A percentile compares a stretch with the other conserved stretches of the same genome.
phyloP scores from a whole-genome alignment of 2,113 vertebrate species.

The Gymnobelideus leadbeateri region DNA sequence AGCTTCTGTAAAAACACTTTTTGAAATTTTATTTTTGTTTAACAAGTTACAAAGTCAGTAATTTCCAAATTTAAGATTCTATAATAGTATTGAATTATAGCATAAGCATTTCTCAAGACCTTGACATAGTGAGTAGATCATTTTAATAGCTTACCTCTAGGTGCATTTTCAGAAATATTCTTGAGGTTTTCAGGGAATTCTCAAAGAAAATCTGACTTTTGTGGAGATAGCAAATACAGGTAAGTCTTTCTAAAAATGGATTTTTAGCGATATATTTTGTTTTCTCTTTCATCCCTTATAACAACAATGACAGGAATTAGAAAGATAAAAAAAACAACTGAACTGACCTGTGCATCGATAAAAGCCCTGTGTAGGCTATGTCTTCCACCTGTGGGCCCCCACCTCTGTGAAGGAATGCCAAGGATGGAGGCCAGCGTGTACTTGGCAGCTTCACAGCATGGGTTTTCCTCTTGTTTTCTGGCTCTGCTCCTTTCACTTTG shows the following conservation, averaged over 20 bases:
- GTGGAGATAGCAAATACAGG: neutral
- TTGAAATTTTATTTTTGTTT: neutral
- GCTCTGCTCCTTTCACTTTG: neutral
- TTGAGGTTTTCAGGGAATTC: too few species aligned
- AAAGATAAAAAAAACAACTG: neutral
- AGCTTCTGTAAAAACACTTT: neutral
- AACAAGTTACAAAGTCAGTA: neutral
- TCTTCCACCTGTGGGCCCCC: neutral
- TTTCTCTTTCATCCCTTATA: neutral
- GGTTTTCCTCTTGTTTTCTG: neutral
- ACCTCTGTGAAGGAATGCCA: neutral
- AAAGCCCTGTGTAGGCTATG: neutral
- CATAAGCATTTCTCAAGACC: neutral
- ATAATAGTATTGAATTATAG: neutral
- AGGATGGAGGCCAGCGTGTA: neutral
- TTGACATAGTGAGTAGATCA: neutral
- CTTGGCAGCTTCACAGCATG: too few species aligned
- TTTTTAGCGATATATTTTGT: neutral
- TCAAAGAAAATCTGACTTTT: neutral
- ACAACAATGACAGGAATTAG: neutral
- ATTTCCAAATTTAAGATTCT: neutral
- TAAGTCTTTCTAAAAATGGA: too few species aligned
- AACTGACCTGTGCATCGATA: neutral
- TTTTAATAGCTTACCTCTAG: neutral
- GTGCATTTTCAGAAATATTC: neutral